A percentile compares a stretch with the other conserved stretches of the same genome.
Evolutionary conservation across 2,797 vertebrate species (phyloP).

Genomic region (Leptodactylus fallax): DNA sequence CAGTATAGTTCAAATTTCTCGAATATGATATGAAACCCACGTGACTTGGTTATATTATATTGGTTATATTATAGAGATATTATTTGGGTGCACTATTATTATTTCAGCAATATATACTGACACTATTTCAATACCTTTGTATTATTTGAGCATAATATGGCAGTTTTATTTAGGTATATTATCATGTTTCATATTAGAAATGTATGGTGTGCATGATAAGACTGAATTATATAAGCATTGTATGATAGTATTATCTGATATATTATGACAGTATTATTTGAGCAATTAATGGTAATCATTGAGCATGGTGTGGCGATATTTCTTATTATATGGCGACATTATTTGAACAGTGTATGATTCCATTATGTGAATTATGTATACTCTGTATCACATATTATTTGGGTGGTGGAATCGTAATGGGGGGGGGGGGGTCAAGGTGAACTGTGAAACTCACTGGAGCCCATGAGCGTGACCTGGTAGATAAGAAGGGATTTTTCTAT

Average conservation of each 20-base stretch:
- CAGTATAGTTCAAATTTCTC: no score
- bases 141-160: not conserved
- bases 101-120: no score
- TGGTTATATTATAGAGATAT: no score
- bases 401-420: no score
- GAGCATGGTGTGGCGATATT: not conserved
- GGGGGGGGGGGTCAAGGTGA: not conserved
- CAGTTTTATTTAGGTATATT: no score
- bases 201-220: no score
- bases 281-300: not conserved
- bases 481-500: not conserved
- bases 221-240: not conserved
- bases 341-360: not conserved
- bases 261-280: not conserved
- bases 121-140: not conserved
- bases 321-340: no score
- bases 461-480: not conserved
- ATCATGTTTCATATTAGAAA: no score
- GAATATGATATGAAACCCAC: no score
- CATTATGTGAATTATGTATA: not conserved
- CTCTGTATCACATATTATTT: not conserved
- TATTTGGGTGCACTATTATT: no score
- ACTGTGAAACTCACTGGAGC: not conserved
- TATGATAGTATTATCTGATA: not conserved
- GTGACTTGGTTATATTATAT: no score